Base-by-base conservation (phyloP, 2,113 vertebrate species). In the Bettongia penicillata region DNA sequence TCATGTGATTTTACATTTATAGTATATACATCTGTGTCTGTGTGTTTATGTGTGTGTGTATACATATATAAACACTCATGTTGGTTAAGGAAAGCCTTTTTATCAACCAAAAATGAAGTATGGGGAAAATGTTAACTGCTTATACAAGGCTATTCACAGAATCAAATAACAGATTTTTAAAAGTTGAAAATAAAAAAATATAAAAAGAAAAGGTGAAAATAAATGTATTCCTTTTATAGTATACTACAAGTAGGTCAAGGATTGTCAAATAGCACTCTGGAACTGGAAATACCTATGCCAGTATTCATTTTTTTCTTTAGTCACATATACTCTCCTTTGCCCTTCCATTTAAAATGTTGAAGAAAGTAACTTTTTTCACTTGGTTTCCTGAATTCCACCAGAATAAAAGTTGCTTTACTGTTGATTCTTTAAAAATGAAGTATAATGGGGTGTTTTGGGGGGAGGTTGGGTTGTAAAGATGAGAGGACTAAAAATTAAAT, bases 331-430 rank as follows among this genome's bases (percentile, higher is more conserved):
- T 26, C 43, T 28, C 51, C 47, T 89, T 43, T 91, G 68, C 91
- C 89, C 0, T 0, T 92, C 57, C 43, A 0, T 31, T 97, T 96
- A 51, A 91, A 50, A 0, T 91, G 50, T 57, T 52, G n/a, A 1
- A 49, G 93, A 95, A 91, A 53, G 26, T 24, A 25, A 57, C 31
- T 49, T 37, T 53, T 90, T n/a, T 89, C 22, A 0, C 52, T 94
- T 10, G 8, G 51, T 89, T n/a, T 12, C 1, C 53, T 68, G 0
- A 51, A 4, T 68, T 55, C 1, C 1, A 0, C 77, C 1, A 22
- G 53, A 89, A 84, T 61, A 77, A 94, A 43, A 37, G 8, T 50
- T n/a, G 28, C 89, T 97, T 93, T 77, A 91, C 61, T 2, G 50
- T 8, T 25, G 48, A 94, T 93, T 94, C 93, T 25, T 28, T 12